Base-by-base conservation (phyloP, 1,140 invertebrate genomes). In the Ladona fulva region DNA sequence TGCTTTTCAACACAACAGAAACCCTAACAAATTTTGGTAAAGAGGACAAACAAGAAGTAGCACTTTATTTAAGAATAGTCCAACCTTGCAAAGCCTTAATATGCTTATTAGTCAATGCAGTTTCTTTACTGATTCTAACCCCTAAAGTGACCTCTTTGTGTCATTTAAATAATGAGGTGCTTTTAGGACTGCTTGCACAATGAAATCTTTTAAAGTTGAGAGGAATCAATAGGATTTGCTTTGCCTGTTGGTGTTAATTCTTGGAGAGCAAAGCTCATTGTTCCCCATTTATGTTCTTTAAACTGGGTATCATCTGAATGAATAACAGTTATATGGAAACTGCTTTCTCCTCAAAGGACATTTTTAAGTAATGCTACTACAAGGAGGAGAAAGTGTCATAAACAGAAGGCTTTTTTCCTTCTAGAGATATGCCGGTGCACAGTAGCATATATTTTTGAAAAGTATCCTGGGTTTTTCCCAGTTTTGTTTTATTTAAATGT, bases 361-460 rank as follows among this genome's bases (percentile, higher is more conserved):
- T 37, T 37, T 37, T 37, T 8, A 37, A 37, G 29, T 1, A 37
- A 37, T 66, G 16, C 52, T 3, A 19, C 5, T 6, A 66, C 12
- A 66, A 3, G 16, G n/a, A 12, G 14, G 52, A 66, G n/a, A 66
- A 66, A 66, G 52, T 66, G 52, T 22, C n/a, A 66, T 22, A 66
- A 3, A 19, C 14, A 66, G 52, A 66, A 66, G 52, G 52, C n/a
- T 66, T 66, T 66, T 19, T 22, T 66, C 52, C 52, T 66, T 66
- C 52, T 66, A 19, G 52, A 37, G 52, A 16, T 66, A 66, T 66
- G 52, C n/a, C 52, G 1, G 52, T 66, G 52, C 52, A 66, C 52
- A 66, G 52, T 66, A 66, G 52, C 52, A 66, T 66, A 66, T 66
- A 66, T 66, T 66, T 66, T 66, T 66, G 52, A 66, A 66, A 66